Conservation (phyloP, 2,888 invertebrate genomes). For the Tetheella fluctuosa region DNA sequence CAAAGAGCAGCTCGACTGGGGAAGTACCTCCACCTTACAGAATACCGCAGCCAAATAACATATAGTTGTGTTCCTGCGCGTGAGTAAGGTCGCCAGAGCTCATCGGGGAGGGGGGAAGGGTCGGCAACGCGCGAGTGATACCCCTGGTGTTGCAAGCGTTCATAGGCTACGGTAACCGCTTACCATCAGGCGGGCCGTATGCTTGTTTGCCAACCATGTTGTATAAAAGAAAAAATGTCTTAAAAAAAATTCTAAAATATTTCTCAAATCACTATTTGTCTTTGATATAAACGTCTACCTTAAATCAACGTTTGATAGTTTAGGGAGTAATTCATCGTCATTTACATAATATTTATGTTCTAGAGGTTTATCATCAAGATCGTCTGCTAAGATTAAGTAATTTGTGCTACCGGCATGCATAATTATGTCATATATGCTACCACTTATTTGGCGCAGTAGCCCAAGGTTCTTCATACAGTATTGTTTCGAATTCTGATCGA, state of each 20-base stretch:
- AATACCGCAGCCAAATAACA: too few species aligned
- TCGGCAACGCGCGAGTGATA: too few species aligned
- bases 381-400: background rate
- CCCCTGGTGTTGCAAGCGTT: too few species aligned
- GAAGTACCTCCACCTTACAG: too few species aligned
- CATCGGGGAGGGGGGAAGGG: too few species aligned
- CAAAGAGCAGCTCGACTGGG: too few species aligned
- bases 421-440: background rate
- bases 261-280: background rate
- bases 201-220: too few species aligned
- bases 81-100: too few species aligned
- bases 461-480: background rate
- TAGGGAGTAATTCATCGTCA: background rate
- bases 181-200: too few species aligned
- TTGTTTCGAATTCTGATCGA: background rate
- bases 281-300: background rate
- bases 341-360: background rate
- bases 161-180: too few species aligned
- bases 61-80: too few species aligned
- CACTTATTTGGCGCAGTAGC: background rate
- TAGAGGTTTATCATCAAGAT: background rate
- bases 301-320: background rate
- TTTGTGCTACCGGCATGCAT: background rate
- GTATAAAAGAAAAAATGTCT: too few species aligned
- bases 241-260: background rate